These are phyloP conservation scores for Drosophila paulistorum DNA, from an alignment of 1,140 invertebrate genomes.

Conservation along the genomic window DNA sequence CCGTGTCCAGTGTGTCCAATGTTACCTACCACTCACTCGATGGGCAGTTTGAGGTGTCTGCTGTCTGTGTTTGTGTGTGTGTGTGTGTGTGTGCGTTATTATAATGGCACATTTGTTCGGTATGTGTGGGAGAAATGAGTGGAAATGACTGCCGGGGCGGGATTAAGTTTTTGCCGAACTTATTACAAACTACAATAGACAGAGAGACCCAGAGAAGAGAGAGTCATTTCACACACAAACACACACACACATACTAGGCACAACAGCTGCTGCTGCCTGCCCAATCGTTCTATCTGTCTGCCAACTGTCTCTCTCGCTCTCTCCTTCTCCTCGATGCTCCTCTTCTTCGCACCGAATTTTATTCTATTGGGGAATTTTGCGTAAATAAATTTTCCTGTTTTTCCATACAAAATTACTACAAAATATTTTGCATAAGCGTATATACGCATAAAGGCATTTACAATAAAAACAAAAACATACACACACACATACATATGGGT, in stretches of 20 bases:
- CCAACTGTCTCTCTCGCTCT: neutral
- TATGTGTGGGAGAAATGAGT: neutral
- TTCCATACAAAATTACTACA: constrained; percentile 74
- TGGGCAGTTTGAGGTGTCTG: constrained; percentile 46
- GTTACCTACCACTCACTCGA: constrained; percentile 10
- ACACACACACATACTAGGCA: constrained; percentile 31
- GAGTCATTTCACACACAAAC: constrained; percentile 25
- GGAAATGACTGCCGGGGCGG: constrained; percentile 38
- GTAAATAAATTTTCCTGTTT: constrained; percentile 66
- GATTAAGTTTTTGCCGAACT: constrained; percentile 74
- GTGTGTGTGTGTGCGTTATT: constrained; percentile 34
- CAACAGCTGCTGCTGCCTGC: constrained; percentile 52
- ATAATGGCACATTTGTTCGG: constrained; percentile 53
- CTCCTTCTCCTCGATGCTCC: neutral
- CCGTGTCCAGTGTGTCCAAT: neutral
- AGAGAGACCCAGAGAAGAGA: neutral
- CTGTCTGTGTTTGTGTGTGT: constrained; percentile 3
- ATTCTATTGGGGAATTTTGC: constrained; percentile 48
- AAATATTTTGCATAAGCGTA: constrained; percentile 74
- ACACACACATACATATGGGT: constrained; percentile 4
- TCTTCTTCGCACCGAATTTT: constrained; percentile 6
- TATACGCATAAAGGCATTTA: constrained; percentile 66
- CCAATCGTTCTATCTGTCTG: constrained; percentile 2
- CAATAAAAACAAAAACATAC: constrained; percentile 69
- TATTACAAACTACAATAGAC: constrained; percentile 73